A percentile compares a stretch with the other conserved stretches of the same genome.
Conservation (phyloP, 2,888 invertebrate species). For the Drosophila robusta region DNA sequence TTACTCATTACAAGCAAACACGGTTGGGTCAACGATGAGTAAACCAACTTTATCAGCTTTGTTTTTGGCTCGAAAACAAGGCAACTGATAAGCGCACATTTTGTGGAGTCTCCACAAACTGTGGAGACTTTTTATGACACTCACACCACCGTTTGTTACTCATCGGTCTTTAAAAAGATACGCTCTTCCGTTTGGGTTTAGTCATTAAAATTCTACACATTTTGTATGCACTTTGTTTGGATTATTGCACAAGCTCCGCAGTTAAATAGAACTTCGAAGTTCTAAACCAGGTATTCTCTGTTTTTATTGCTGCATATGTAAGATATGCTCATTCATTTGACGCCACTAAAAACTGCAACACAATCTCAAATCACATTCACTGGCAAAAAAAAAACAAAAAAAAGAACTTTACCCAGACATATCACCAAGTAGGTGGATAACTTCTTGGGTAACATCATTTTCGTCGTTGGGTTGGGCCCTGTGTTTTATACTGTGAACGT, state of each 20-base stretch:
- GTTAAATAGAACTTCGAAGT: neutral
- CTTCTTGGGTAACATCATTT: constrained; percentile 79
- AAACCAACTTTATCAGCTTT: constrained; percentile 63
- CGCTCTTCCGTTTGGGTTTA: constrained; percentile 5
- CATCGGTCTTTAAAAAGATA: constrained; percentile 22
- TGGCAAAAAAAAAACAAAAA: constrained; percentile 1
- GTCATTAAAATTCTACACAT: constrained; percentile 25
- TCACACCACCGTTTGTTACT: constrained; percentile 17
- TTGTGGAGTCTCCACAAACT: constrained; percentile 48
- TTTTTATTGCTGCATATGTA: constrained; percentile 12
- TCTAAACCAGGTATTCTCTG: neutral
- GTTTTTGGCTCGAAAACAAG: constrained; percentile 27
- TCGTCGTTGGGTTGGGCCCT: constrained; percentile 24
- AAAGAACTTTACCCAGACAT: constrained; percentile 75
- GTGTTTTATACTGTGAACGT: constrained; percentile 54
- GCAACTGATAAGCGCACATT: constrained; percentile 59
- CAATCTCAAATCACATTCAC: constrained; percentile 21
- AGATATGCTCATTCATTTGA: neutral
- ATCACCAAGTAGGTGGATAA: constrained; percentile 79
- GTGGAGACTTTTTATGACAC: constrained; percentile 38
- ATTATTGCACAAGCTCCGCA: neutral
- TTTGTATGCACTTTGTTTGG: constrained; percentile 15
- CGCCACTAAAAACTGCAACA: constrained; percentile 32
- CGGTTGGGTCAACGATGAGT: constrained; percentile 64
- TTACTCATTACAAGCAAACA: constrained; percentile 45